A percentile compares a stretch with the other conserved stretches of the same genome.
phyloP scores from a whole-genome alignment of 2,113 vertebrate genomes.

The Ochotona curzoniae region DNA sequence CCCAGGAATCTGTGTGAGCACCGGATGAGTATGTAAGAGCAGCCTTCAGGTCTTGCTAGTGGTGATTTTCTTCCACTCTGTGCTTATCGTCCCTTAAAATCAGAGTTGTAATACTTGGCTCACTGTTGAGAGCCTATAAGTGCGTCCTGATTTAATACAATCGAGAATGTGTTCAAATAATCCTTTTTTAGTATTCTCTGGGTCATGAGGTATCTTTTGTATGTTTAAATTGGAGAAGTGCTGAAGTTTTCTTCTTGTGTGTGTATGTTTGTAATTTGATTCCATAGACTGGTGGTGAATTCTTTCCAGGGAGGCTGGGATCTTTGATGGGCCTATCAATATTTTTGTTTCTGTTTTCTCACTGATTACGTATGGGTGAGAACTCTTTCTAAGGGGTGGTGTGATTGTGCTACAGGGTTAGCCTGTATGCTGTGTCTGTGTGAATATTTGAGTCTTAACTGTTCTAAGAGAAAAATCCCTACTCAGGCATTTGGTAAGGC shows the following conservation, averaged over 20 bases:
- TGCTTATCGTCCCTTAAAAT: background rate
- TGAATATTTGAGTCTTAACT: too few relatives aligned
- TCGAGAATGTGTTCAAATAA: background rate
- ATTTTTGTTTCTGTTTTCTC: slow-evolving; percentile 36
- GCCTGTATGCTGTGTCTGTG: too few relatives aligned
- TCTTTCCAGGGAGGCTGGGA: background rate
- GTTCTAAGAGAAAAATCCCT: too few relatives aligned
- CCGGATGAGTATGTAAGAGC: background rate
- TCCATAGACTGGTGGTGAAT: background rate
- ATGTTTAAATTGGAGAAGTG: background rate
- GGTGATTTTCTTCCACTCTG: background rate
- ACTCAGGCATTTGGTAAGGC: too few relatives aligned
- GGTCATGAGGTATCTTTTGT: background rate
- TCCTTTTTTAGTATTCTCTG: background rate
- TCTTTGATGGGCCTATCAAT: background rate
- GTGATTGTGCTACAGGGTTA: too few relatives aligned
- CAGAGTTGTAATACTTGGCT: background rate
- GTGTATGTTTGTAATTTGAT: background rate
- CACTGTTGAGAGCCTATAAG: background rate
- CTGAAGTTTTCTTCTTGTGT: slow-evolving; percentile 23
- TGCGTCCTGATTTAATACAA: background rate
- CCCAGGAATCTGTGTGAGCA: background rate
- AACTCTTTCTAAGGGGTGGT: background rate
- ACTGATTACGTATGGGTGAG: background rate
- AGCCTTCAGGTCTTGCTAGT: background rate